Percentiles rank a stretch among this genome's conserved stretches.
phyloP scores from a whole-genome alignment of 2,888 invertebrate genomes.

The Parascotia fuliginaria region DNA sequence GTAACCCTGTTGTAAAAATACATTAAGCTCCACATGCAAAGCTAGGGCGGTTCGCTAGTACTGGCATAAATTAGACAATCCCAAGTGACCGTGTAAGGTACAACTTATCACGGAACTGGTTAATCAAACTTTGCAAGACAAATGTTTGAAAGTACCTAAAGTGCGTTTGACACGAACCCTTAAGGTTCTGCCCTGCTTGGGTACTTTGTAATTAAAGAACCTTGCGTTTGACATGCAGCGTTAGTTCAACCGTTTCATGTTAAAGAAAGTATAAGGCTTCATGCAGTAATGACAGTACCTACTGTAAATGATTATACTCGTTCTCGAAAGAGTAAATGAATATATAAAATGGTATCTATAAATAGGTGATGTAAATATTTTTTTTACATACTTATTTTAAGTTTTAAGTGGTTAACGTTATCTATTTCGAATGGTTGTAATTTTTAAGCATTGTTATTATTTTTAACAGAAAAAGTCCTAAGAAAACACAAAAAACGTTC shows the following conservation, averaged over 20 bases:
- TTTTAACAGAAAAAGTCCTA: too few relatives aligned
- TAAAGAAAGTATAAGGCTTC: neutral
- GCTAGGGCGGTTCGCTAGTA: neutral
- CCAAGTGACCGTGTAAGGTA: constrained; percentile 27
- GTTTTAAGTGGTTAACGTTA: too few relatives aligned
- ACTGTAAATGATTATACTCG: too few relatives aligned
- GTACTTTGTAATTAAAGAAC: constrained; percentile 32
- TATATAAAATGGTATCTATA: too few relatives aligned
- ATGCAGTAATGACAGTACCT: too few relatives aligned
- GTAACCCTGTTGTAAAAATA: too few relatives aligned
- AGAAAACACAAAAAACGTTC: too few relatives aligned
- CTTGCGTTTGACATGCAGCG: constrained; percentile 29
- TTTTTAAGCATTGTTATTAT: too few relatives aligned
- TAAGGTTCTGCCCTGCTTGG: constrained; percentile 16
- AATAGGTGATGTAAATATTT: too few relatives aligned
- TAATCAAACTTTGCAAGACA: constrained; percentile 36
- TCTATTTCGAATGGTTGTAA: too few relatives aligned
- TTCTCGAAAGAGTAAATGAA: too few relatives aligned
- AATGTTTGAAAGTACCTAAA: constrained; percentile 36
- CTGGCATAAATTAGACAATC: constrained; percentile 26
- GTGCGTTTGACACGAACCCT: constrained; percentile 34
- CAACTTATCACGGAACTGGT: constrained; percentile 24
- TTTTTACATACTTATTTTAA: too few relatives aligned
- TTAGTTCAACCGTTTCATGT: constrained; percentile 3
- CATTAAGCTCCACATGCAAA: constrained; percentile 1